phyloP scores from a whole-genome alignment of 2,113 vertebrate genomes.

The Asarcornis scutulata region DNA sequence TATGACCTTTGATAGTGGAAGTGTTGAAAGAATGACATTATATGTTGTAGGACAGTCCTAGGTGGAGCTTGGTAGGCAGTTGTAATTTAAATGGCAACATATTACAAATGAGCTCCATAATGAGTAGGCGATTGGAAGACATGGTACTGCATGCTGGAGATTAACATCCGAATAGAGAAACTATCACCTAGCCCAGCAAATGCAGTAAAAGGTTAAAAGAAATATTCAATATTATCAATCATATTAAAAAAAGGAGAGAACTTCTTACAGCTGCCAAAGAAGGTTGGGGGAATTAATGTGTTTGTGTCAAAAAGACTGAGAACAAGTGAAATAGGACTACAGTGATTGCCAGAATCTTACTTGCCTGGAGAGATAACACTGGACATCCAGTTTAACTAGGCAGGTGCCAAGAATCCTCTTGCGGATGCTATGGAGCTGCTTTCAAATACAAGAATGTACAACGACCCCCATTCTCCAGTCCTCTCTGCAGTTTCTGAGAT shows the following conservation, averaged over 20 bases:
- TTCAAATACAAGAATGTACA: not conserved
- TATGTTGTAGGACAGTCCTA: not conserved
- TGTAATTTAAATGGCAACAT: not conserved
- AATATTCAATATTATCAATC: slow-evolving; percentile 53
- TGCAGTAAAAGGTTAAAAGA: slow-evolving; percentile 35
- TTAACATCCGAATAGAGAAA: not conserved
- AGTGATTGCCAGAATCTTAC: slow-evolving; percentile 33
- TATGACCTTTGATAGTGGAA: not conserved
- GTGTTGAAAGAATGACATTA: not conserved
- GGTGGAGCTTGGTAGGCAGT: not conserved
- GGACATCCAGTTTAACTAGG: slow-evolving; percentile 23
- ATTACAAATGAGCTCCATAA: not conserved
- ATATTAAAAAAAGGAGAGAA: not conserved
- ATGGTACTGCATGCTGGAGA: not conserved
- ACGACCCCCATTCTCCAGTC: not conserved
- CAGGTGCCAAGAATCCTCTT: slow-evolving; percentile 18
- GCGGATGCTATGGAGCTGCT: not conserved
- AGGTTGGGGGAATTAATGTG: slow-evolving; percentile 38
- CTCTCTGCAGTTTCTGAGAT: not conserved
- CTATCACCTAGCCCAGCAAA: not conserved
- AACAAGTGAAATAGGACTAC: slow-evolving; percentile 27
- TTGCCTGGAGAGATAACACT: slow-evolving; percentile 41
- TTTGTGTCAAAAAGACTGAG: slow-evolving; percentile 50
- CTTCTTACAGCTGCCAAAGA: slow-evolving; percentile 34
- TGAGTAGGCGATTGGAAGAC: not conserved